Conservation (phyloP, 1,140 invertebrate species). For the Bursaphelenchus mucronatus region DNA sequence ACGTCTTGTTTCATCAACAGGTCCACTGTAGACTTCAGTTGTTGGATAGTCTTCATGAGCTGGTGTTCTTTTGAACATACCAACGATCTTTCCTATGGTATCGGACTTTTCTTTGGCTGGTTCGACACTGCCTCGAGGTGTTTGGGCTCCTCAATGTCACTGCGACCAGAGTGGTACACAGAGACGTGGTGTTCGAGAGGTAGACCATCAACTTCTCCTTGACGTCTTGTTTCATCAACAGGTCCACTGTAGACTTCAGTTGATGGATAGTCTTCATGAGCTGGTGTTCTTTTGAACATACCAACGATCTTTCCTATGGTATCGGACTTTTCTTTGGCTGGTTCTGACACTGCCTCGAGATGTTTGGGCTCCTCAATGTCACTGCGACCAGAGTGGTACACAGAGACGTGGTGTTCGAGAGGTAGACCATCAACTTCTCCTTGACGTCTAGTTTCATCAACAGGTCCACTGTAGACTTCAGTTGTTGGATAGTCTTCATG, state of each 20-base stretch:
- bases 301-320: not conserved
- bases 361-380: not conserved
- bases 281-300: too few relatives aligned
- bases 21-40: not conserved
- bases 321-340: not conserved
- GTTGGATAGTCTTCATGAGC: not conserved
- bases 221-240: not conserved
- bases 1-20: not conserved
- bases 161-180: not conserved
- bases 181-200: not conserved
- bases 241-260: not conserved
- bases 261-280: not conserved
- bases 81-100: not conserved
- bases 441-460: not conserved
- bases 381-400: not conserved
- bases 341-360: not conserved
- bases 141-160: not conserved
- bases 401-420: slow-evolving; percentile 3
- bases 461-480: not conserved
- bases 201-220: not conserved
- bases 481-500: not conserved
- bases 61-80: too few relatives aligned
- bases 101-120: not conserved
- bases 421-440: not conserved
- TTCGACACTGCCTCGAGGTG: not conserved